Conservation (phyloP, 1,140 invertebrate genomes). For the Drosophila paulistorum region DNA sequence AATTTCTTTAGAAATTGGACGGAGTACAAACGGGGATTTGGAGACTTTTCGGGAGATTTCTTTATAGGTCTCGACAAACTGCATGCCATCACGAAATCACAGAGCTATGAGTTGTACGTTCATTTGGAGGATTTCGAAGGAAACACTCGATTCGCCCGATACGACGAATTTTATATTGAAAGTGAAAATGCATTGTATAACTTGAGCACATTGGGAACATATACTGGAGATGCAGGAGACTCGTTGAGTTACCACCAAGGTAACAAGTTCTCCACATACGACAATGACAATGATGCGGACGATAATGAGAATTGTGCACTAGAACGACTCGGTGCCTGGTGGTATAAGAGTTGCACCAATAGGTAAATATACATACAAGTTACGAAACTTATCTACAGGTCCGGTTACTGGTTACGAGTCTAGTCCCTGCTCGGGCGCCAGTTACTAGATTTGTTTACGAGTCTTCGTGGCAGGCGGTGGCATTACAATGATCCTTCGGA, state of each 20-base stretch:
- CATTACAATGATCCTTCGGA: too few species aligned
- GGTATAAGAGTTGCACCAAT: not conserved
- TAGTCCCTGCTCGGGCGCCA: too few species aligned
- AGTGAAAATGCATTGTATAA: not conserved
- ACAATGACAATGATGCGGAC: not conserved
- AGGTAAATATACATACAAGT: not conserved
- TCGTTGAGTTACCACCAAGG: not conserved
- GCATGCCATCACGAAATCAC: slow-evolving; percentile 7
- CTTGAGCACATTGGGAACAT: not conserved
- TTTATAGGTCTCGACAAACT: slow-evolving; percentile 26
- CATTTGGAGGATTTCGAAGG: not conserved
- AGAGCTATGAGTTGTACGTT: slow-evolving; percentile 11
- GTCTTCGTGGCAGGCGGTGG: too few species aligned
- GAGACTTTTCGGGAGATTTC: slow-evolving; percentile 16
- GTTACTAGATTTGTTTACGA: too few species aligned
- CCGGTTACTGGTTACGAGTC: too few species aligned
- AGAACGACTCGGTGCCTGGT: not conserved
- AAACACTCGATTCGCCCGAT: not conserved
- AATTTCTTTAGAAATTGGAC: slow-evolving; percentile 1
- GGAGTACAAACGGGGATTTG: slow-evolving; percentile 27
- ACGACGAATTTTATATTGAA: not conserved
- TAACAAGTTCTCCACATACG: slow-evolving; percentile 16
- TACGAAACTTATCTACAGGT: too few species aligned
- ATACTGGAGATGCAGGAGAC: slow-evolving; percentile 15
- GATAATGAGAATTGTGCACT: not conserved